A percentile compares a stretch with the other conserved stretches of the same genome.
Conservation (phyloP, 2,113 vertebrate genomes). For the Ia io region DNA sequence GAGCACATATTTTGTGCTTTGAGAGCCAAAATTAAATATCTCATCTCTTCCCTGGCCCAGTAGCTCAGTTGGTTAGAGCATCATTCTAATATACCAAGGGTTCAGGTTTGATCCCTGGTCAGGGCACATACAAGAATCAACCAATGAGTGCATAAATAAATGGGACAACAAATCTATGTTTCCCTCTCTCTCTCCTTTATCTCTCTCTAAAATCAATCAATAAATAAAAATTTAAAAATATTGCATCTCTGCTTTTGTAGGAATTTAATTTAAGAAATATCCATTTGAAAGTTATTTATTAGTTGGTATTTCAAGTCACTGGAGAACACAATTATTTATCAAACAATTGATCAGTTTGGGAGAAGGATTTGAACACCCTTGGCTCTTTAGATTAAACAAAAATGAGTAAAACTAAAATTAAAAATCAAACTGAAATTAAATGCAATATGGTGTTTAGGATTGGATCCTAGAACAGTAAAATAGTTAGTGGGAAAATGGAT, state of each 20-base stretch:
- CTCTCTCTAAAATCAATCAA: not conserved
- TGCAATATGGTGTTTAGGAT: not conserved
- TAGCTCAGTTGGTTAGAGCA: not conserved
- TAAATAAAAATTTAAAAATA: not conserved
- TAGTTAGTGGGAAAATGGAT: not conserved
- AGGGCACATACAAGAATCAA: not conserved
- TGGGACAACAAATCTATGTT: not conserved
- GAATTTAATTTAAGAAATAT: conserved; percentile 47
- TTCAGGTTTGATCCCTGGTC: not conserved
- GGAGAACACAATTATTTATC: conserved; percentile 34
- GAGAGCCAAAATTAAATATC: conserved; percentile 42
- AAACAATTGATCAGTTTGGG: conserved; percentile 5
- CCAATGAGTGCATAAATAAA: not conserved
- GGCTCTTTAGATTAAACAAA: conserved; percentile 33
- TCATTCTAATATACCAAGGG: not conserved
- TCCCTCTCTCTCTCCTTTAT: not conserved
- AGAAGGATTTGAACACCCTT: conserved; percentile 2
- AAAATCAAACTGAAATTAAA: conserved; percentile 18
- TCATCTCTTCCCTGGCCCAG: not conserved
- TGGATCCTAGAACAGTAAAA: not conserved
- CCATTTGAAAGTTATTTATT: not conserved
- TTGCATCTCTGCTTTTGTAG: conserved; percentile 11
- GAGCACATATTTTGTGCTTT: not conserved
- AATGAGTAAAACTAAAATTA: conserved; percentile 3
- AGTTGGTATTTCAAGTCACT: not conserved